Conservation (phyloP, 64 coral and sea anemone genomes). For the Stylophora pistillata region DNA sequence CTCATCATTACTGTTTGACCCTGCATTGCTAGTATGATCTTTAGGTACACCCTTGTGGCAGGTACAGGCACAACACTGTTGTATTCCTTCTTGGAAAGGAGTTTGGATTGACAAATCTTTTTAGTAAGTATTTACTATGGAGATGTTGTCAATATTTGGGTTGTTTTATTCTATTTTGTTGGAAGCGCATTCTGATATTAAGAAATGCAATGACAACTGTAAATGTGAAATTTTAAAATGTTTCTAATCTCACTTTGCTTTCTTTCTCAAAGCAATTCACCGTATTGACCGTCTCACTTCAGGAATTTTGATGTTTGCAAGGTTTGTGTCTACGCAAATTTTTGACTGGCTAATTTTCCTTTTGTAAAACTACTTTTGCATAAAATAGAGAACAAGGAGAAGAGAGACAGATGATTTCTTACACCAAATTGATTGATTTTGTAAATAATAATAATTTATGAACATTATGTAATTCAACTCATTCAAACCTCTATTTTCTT, state of each 20-base stretch:
- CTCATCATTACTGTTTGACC: background rate
- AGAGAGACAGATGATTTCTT: too few relatives aligned
- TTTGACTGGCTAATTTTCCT: too few relatives aligned
- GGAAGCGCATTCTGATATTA: too few relatives aligned
- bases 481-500: too few relatives aligned
- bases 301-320: constrained; percentile 99
- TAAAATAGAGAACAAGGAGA: too few relatives aligned
- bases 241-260: background rate
- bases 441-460: too few relatives aligned
- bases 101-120: constrained; percentile 82
- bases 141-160: too few relatives aligned
- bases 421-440: too few relatives aligned
- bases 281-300: constrained; percentile 96
- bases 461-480: too few relatives aligned
- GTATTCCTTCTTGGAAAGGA: constrained; percentile 98
- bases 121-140: constrained; percentile 67
- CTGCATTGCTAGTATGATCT: background rate
- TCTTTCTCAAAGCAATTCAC: constrained; percentile 75
- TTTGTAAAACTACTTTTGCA: too few relatives aligned
- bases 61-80: constrained; percentile 94
- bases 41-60: constrained; percentile 96
- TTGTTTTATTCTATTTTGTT: too few relatives aligned
- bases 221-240: background rate
- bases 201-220: too few relatives aligned
- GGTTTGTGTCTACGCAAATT: constrained; percentile 25